phyloP scores from a whole-genome alignment of 92 coral and sea anemone genomes.

The Actinostola sp. region DNA sequence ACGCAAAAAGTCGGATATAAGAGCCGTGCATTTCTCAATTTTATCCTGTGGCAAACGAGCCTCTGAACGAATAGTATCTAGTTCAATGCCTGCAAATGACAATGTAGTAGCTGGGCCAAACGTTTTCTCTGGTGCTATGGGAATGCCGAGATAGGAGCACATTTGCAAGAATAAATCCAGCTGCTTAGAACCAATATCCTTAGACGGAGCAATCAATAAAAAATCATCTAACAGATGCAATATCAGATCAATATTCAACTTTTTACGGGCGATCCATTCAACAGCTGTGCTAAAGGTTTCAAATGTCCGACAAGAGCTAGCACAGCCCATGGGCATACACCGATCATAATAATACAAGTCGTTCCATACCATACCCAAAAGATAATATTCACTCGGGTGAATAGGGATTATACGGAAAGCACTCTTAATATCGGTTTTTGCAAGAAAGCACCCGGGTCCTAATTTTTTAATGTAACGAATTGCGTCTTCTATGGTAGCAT shows the following conservation, averaged over 20 bases:
- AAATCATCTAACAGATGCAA: conserved; percentile 51
- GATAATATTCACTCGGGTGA: conserved; percentile 30
- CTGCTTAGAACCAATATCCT: conserved; percentile 17
- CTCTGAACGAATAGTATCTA: conserved; percentile 19
- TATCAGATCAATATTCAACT: conserved; percentile 23
- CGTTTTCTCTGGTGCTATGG: conserved; percentile 62
- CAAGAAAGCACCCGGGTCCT: conserved; percentile 39
- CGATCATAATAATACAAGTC: conserved; percentile 31
- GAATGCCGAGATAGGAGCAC: conserved; percentile 44
- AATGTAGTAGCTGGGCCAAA: conserved; percentile 43
- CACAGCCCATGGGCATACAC: conserved; percentile 51
- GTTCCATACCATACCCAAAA: conserved; percentile 40
- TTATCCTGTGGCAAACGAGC: conserved; percentile 42
- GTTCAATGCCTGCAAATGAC: conserved; percentile 51
- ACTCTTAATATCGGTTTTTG: conserved; percentile 47
- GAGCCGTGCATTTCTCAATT: conserved; percentile 30
- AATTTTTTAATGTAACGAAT: conserved; percentile 23
- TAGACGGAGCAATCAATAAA: conserved; percentile 24
- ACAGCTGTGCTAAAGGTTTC: conserved; percentile 43
- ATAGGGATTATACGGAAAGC: conserved; percentile 49
- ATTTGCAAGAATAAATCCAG: conserved; percentile 16
- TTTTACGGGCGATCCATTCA: conserved; percentile 51
- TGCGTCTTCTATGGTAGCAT: conserved; percentile 57
- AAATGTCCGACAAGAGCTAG: conserved; percentile 46
- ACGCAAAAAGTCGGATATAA: conserved; percentile 10